phyloP scores from a whole-genome alignment of 2,888 invertebrate species.

The Escarpia spicata region DNA sequence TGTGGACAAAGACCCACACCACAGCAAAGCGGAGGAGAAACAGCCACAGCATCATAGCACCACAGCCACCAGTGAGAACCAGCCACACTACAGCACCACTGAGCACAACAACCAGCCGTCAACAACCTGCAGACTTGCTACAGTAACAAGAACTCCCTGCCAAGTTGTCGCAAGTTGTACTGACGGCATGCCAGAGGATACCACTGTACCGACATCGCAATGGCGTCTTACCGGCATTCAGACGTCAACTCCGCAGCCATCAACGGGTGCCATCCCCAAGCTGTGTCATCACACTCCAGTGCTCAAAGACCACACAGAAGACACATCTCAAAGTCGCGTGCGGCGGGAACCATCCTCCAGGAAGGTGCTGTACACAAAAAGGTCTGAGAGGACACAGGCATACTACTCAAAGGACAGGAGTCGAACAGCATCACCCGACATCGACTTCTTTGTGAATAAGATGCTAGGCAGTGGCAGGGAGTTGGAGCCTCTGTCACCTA shows the following conservation, averaged over 20 bases:
- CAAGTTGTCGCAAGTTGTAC: background rate
- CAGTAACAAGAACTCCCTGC: background rate
- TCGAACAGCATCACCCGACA: conserved; percentile 39
- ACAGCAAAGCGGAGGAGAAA: background rate
- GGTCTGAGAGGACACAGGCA: conserved; percentile 27
- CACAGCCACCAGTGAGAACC: background rate
- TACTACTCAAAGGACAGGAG: conserved; percentile 25
- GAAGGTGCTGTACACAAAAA: conserved; percentile 39
- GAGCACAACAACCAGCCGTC: background rate
- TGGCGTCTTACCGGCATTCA: background rate
- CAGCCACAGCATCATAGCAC: background rate
- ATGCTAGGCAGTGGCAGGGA: conserved; percentile 29
- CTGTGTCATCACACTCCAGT: background rate
- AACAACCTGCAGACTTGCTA: background rate
- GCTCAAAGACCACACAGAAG: background rate
- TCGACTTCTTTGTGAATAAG: conserved; percentile 41
- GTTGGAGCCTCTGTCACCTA: conserved; percentile 48
- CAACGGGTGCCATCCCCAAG: background rate
- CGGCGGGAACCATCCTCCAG: background rate
- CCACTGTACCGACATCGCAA: background rate
- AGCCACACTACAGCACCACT: background rate
- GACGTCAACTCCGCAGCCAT: background rate
- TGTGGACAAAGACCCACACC: background rate
- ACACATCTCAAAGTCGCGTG: background rate
- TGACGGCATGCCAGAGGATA: background rate